Percentiles rank a stretch among this genome's conserved stretches.
Evolutionary conservation across 2,888 invertebrate species (phyloP).

Genomic region (Leptothorax acervorum): DNA sequence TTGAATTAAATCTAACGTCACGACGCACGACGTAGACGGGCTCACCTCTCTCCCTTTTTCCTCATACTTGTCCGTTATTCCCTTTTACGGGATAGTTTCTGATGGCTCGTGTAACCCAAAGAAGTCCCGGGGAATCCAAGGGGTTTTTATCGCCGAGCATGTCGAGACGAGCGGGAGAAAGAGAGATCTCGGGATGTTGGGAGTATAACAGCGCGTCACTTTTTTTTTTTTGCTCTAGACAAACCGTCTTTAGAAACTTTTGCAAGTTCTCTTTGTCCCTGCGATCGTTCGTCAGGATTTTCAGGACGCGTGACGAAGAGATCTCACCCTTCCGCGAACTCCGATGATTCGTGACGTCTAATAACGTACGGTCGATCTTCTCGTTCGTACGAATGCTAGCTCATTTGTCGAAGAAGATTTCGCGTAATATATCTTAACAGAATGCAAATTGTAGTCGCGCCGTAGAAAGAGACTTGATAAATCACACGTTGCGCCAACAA

Average conservation of each 20-base stretch:
- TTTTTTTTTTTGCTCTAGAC: slow-evolving; percentile 47
- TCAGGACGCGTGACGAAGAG: slow-evolving; percentile 38
- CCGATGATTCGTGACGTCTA: slow-evolving; percentile 32
- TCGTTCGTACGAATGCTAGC: neutral
- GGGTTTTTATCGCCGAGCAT: slow-evolving; percentile 40
- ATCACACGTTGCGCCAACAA: neutral
- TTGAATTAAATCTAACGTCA: slow-evolving; percentile 57
- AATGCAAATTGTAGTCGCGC: neutral
- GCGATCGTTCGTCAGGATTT: slow-evolving; percentile 59
- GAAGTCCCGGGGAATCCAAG: slow-evolving; percentile 43
- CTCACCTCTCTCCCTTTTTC: slow-evolving; percentile 13
- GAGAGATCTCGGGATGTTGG: slow-evolving; percentile 34
- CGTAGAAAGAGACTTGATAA: slow-evolving; percentile 1
- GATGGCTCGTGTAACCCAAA: slow-evolving; percentile 24
- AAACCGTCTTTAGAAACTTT: slow-evolving; percentile 63
- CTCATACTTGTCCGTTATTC: slow-evolving; percentile 10
- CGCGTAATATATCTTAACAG: neutral
- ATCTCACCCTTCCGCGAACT: slow-evolving; percentile 43
- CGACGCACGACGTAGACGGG: slow-evolving; percentile 10
- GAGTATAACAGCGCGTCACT: slow-evolving; percentile 44
- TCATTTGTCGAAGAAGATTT: slow-evolving; percentile 4
- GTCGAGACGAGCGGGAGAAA: neutral
- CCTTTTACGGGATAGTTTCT: slow-evolving; percentile 30
- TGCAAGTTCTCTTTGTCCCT: slow-evolving; percentile 30
- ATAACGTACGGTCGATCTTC: neutral